Evolutionary conservation across 1,140 invertebrate genomes (phyloP).

Genomic region (Gonatopus flavifemur): DNA sequence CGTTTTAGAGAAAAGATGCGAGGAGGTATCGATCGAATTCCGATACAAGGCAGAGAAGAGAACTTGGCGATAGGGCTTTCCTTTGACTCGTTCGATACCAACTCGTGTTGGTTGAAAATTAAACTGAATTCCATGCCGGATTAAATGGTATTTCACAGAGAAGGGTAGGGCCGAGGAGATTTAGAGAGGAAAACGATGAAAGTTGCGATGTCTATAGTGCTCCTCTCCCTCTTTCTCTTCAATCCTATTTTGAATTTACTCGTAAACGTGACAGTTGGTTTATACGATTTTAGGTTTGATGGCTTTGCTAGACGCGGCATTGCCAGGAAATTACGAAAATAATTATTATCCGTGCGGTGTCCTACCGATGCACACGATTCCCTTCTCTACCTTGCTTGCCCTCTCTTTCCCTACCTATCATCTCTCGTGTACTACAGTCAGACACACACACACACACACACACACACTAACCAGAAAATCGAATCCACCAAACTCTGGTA

Average conservation of each 20-base stretch:
- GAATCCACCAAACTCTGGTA: too few relatives aligned
- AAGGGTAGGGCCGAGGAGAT: too few relatives aligned
- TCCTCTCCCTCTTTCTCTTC: background rate
- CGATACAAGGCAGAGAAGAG: too few relatives aligned
- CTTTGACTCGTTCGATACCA: too few relatives aligned
- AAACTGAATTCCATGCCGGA: constrained; percentile 29
- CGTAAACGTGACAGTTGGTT: constrained; percentile 38
- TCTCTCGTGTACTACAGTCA: background rate
- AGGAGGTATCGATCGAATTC: too few relatives aligned
- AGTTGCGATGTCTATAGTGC: too few relatives aligned
- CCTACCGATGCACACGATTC: constrained; percentile 17
- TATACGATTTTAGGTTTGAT: constrained; percentile 42
- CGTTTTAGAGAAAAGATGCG: too few relatives aligned
- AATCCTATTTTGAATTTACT: constrained; percentile 25
- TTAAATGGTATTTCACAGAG: constrained; percentile 25
- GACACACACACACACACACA: background rate
- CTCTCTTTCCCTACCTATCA: background rate
- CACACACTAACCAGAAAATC: background rate
- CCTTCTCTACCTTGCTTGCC: background rate
- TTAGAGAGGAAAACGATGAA: background rate
- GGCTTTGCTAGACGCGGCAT: constrained; percentile 18
- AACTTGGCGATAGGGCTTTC: too few relatives aligned
- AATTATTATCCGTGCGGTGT: constrained; percentile 34
- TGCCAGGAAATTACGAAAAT: constrained; percentile 46
- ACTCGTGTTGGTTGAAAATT: too few relatives aligned